Evolutionary conservation across 2,797 vertebrate genomes (phyloP).

Genomic region (Tokudaia muenninki): DNA sequence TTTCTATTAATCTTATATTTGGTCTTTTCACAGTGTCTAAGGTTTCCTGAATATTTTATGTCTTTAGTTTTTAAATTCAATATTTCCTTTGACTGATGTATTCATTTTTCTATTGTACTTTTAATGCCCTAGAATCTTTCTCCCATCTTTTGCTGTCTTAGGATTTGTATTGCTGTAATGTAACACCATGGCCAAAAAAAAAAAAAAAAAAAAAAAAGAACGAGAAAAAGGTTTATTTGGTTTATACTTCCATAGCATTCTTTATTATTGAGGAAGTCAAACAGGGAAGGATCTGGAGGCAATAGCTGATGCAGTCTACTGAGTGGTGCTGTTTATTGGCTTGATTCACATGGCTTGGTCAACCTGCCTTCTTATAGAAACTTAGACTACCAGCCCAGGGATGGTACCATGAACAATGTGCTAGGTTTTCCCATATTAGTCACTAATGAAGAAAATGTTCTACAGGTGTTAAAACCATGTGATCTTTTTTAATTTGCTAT

Average conservation of each 20-base stretch:
- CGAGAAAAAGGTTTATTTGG: not conserved
- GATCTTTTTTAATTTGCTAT: not conserved
- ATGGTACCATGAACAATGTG: not conserved
- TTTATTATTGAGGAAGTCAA: not conserved
- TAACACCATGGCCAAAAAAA: not conserved
- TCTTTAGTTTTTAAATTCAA: not conserved
- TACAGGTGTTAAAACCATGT: not conserved
- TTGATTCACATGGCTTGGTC: not conserved
- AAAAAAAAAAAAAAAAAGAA: not conserved
- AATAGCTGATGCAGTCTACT: not conserved
- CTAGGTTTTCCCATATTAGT: not conserved
- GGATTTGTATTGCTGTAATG: not conserved
- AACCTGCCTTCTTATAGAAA: not conserved
- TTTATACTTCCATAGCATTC: not conserved
- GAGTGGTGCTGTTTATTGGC: not conserved
- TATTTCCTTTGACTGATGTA: not conserved
- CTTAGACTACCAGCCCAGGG: not conserved
- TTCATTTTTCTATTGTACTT: not conserved
- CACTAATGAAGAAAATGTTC: not conserved
- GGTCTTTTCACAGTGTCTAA: not conserved
- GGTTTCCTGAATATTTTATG: not conserved
- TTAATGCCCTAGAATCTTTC: not conserved
- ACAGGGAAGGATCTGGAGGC: not conserved
- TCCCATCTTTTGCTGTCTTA: not conserved
- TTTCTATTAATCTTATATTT: not conserved